Evolutionary conservation across 2,113 vertebrate species (phyloP), one percentile per base, ranked within the genome.

Genomic region (Callocephalon fimbriatum): DNA sequence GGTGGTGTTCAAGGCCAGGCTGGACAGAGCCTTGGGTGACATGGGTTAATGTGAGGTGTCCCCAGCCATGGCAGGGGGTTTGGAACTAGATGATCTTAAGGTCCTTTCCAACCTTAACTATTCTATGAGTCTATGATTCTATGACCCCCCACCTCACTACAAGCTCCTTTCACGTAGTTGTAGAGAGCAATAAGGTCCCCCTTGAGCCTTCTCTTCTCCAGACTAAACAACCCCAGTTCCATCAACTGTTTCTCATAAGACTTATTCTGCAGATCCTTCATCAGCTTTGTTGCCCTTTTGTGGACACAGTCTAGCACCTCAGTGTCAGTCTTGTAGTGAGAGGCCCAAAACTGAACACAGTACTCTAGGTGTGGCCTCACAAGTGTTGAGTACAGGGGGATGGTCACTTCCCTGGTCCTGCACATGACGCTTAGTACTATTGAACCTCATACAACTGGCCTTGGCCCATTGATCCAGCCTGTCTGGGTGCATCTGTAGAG

Each of bases 151-250:
- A 66, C 1, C 15, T 42, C 6, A 4, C 15, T 71, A 25, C 25
- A 47, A 7, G 5, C 6, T 47, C 12, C 10, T 51, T 42, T 42
- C n/a, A 9, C 1, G 1, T 25, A 47, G 4, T 11, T 59, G 12
- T 21, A 37, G 18, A 35, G 23, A 63, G 9, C 6, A 5, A n/a
- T 10, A 18, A 12, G 12, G 13, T 70, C 1, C 7, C 10, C 20
- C 5, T 23, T 27, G 5, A 40, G 10, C 5, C 18, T 81, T 38
- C 42, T 45, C 31, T 76, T 19, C 44, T 77, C 44, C n/a, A 66
- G 4, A 6, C 11, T 58, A 27, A 77, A 58, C 7, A 71, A 13
- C 1, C 12, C 12, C 21, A 5, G 29, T 37, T 81, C 2, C 10
- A 29, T 71, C 50, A 53, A 48, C 17, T 44, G 2, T 6, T 27